Percentiles rank a stretch among this genome's conserved stretches.
phyloP scores from a whole-genome alignment of 2,797 vertebrate genomes.

The Macroramphosus scolopax region DNA sequence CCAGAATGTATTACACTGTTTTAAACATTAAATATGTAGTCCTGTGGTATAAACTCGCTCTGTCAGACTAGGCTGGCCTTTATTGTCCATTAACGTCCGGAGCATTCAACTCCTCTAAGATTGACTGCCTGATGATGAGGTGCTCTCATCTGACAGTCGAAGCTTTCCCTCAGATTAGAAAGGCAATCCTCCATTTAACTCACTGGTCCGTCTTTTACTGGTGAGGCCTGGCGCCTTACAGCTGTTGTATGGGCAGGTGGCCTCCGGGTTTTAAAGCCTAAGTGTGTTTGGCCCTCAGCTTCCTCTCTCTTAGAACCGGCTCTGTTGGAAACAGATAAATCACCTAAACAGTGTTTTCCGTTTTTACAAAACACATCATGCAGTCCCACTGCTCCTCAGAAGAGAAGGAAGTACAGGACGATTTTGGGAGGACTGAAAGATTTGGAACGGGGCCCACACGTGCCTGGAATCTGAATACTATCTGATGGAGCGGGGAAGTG shows the following conservation, averaged over 20 bases:
- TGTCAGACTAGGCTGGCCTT: too few species aligned
- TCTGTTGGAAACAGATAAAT: slow-evolving; percentile 69
- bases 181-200: slow-evolving; percentile 49
- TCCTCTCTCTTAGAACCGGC: slow-evolving; percentile 69
- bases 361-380: too few species aligned
- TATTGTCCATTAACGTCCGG: too few species aligned
- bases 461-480: slow-evolving; percentile 47
- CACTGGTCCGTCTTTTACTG: slow-evolving; percentile 56
- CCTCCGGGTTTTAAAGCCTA: slow-evolving; percentile 56
- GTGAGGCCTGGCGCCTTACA: slow-evolving; percentile 47
- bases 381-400: slow-evolving; percentile 27
- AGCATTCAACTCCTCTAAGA: too few species aligned
- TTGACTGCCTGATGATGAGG: slow-evolving; percentile 2
- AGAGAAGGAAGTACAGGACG: slow-evolving; percentile 37
- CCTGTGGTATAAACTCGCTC: not conserved
- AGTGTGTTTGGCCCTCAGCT: slow-evolving; percentile 65
- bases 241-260: slow-evolving; percentile 66
- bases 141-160: slow-evolving; percentile 21
- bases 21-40: not conserved
- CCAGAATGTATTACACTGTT: too few species aligned
- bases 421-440: slow-evolving; percentile 48
- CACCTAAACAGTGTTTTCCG: too few species aligned
- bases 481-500: slow-evolving; percentile 50
- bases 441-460: slow-evolving; percentile 58
- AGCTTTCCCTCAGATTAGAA: slow-evolving; percentile 25